Percentiles rank a stretch among this genome's conserved stretches.
These are phyloP conservation scores for Ophion costatus DNA, from an alignment of 2,888 invertebrate species.

Conservation along the genomic window DNA sequence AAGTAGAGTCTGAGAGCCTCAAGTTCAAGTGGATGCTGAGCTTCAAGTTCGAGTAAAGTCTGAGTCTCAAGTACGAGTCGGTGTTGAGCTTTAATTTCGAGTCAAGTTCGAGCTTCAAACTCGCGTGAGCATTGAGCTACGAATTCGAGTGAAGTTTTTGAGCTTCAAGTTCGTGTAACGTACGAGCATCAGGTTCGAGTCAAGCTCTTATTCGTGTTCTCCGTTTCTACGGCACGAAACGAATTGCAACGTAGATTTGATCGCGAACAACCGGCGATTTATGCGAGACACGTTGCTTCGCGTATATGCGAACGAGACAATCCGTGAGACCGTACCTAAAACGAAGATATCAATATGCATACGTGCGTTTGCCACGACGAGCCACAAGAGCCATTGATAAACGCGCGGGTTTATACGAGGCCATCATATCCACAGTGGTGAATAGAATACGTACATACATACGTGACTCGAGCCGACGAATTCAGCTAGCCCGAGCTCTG, in stretches of 20 bases:
- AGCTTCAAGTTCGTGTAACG: not conserved
- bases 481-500: slow-evolving; percentile 28
- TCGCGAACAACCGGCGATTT: not conserved
- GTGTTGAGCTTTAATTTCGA: not conserved
- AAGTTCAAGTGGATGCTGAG: too few species aligned
- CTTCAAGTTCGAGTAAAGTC: too few species aligned
- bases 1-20: too few species aligned
- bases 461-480: slow-evolving; percentile 47
- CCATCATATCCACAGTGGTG: not conserved
- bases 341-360: not conserved
- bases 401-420: not conserved
- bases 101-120: not conserved
- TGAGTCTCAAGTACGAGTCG: not conserved
- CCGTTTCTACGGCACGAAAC: not conserved
- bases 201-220: not conserved
- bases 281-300: not conserved
- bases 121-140: not conserved
- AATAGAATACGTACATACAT: slow-evolving; percentile 16
- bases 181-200: not conserved
- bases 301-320: not conserved
- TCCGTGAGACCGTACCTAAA: too few species aligned
- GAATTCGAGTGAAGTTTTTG: not conserved
- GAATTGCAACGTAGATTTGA: not conserved
- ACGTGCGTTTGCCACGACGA: not conserved
- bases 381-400: not conserved